Evolutionary conservation across 2,113 vertebrate genomes (phyloP).

Genomic region (Cyanoramphus novaezelandiae): DNA sequence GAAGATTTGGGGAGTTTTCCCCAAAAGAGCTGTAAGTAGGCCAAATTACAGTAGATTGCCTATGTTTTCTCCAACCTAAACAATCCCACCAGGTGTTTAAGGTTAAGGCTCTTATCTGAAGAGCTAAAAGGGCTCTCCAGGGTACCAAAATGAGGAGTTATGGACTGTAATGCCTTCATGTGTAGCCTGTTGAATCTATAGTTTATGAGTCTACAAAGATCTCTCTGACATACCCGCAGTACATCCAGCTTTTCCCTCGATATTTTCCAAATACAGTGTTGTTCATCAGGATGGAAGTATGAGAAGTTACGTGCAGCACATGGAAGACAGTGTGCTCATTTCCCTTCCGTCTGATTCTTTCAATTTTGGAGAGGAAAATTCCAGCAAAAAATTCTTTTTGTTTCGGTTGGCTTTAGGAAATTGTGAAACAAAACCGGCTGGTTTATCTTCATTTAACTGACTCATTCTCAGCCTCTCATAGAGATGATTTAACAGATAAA

Average conservation of each 20-base stretch:
- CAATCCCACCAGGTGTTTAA: background rate
- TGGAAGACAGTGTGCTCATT: background rate
- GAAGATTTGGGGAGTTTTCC: background rate
- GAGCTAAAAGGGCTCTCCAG: background rate
- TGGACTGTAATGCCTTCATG: background rate
- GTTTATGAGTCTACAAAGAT: background rate
- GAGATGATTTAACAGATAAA: background rate
- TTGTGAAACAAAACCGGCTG: background rate
- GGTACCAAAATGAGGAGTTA: background rate
- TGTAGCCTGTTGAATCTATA: background rate
- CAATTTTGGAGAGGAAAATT: background rate
- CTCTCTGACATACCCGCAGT: background rate
- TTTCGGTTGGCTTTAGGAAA: background rate
- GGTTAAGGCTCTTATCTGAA: background rate
- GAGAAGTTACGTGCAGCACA: background rate
- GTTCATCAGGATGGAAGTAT: background rate
- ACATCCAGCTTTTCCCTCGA: background rate
- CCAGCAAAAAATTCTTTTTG: background rate
- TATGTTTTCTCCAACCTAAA: background rate
- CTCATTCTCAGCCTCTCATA: background rate
- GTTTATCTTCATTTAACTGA: background rate
- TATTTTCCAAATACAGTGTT: background rate
- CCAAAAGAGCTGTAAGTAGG: background rate
- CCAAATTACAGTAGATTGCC: background rate
- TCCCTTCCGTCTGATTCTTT: background rate